Base-by-base conservation (phyloP, 2,113 vertebrate genomes). In the Gadus macrocephalus region DNA sequence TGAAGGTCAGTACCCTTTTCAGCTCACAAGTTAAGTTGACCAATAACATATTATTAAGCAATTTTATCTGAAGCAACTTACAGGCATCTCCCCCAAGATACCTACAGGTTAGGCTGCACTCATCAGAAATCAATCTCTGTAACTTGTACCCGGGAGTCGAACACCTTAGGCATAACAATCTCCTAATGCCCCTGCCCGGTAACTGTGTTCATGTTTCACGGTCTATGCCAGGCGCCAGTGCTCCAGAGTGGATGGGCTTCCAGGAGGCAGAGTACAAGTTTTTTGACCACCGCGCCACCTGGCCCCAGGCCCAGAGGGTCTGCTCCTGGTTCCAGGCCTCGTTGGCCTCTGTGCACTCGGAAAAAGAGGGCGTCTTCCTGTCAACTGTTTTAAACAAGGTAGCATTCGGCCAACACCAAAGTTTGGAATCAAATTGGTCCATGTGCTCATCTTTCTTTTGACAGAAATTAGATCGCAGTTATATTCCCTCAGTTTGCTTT, bases 211-310 rank as follows among this genome's bases (percentile, higher is more conserved):
- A 12, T 20, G 17, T 38, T 77, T 77, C 62, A 6, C 31, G 3
- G 65, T 53, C 12, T 0, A 67, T 60, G 4, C 59, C 82, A 89
- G 91, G 76, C 35, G n/a, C 91, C 91, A 90, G 87, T 68, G 89
- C 89, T 67, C 92, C 91, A n/a, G 94, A 96, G 71, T 99, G 96
- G 97, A 79, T 97, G 67, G 88, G 83, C 53, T 97, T 94, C 85
- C 92, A 95, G 88, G 94, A 96, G 67, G 94, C 95, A 0, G 94
- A 98, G 66, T 99, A 98, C 87, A 97, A 93, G 81, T 96, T 99
- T 83, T 98, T 95, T 0, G 94, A 97, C 85, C 96, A 98, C 77
- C 96, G 94, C 65, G 93, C 93, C 49, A 96, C 93, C 0, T 98
- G 96, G 97, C 84, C 89, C 15, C 97, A 99, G 85, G 96, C 96